These are phyloP conservation scores for Catharus bicknelli DNA, from an alignment of 2,113 vertebrate species.

Conservation along the genomic window DNA sequence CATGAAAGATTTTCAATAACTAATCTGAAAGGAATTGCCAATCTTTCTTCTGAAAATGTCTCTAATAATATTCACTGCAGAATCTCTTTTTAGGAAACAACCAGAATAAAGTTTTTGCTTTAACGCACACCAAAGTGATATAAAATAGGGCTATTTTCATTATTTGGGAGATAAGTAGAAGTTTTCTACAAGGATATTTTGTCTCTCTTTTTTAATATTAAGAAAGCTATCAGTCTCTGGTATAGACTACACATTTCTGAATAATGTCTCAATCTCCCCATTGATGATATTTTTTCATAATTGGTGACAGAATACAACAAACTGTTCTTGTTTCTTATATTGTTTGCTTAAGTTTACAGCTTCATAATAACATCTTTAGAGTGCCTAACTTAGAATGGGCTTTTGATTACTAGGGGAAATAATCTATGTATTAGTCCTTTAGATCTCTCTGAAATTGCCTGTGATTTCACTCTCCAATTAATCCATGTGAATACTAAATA, in stretches of 20 bases:
- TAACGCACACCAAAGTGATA: neutral
- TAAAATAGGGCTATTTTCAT: neutral
- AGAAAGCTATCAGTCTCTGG: neutral
- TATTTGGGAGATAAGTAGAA: neutral
- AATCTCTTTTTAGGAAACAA: neutral
- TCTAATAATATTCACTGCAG: neutral
- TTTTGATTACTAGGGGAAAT: neutral
- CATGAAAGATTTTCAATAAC: neutral
- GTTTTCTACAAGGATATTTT: neutral
- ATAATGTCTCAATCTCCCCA: neutral
- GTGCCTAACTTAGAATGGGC: neutral
- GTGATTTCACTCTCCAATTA: neutral
- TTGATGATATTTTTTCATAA: neutral
- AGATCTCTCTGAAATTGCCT: neutral
- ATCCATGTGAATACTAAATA: neutral
- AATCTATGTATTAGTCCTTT: neutral
- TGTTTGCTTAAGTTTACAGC: neutral
- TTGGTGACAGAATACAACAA: neutral
- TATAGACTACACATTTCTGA: neutral
- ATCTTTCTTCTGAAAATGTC: neutral
- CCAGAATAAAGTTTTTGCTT: neutral
- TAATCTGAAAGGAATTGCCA: neutral
- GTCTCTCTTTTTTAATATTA: neutral
- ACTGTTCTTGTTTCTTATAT: neutral
- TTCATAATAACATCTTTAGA: neutral